Percentiles rank a stretch among this genome's conserved stretches.
These are phyloP conservation scores for Brachylomia viminalis DNA, from an alignment of 2,888 invertebrate species.

Conservation along the genomic window DNA sequence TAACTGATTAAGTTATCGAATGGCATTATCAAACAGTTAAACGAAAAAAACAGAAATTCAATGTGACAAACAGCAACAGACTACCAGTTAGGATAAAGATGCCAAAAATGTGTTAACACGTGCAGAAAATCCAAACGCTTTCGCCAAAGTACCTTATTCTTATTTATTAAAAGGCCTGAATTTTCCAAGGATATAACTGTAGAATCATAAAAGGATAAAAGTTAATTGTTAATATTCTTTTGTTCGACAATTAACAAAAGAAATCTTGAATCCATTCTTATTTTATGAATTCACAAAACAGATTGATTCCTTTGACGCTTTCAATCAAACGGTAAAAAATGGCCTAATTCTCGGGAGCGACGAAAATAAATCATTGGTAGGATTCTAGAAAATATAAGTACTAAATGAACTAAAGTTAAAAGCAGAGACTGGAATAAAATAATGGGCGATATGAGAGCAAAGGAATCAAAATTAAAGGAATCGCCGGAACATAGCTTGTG, in stretches of 20 bases:
- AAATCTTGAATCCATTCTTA: conserved; percentile 47
- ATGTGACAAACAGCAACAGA: not conserved
- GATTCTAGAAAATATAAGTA: conserved; percentile 29
- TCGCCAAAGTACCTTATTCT: not conserved
- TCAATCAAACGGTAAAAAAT: conserved; percentile 50
- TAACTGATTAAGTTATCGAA: not conserved
- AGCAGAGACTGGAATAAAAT: conserved; percentile 46
- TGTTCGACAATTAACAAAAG: conserved; percentile 40
- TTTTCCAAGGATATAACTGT: conserved; percentile 16
- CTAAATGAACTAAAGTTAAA: conserved; percentile 44
- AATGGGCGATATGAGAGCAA: conserved; percentile 27
- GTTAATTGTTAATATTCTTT: conserved; percentile 53
- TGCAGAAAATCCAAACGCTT: not conserved
- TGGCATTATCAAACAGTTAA: not conserved
- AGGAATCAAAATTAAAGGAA: conserved; percentile 61
- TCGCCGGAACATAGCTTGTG: conserved; percentile 58
- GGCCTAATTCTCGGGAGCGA: conserved; percentile 26
- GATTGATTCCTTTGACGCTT: conserved; percentile 55
- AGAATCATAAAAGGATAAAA: conserved; percentile 39
- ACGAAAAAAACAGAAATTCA: not conserved
- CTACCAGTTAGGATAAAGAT: not conserved
- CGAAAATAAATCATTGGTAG: conserved; percentile 25
- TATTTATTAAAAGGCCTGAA: conserved; percentile 8
- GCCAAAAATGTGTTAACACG: not conserved
- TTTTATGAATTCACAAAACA: conserved; percentile 51